phyloP scores from a whole-genome alignment of 2,888 invertebrate species.

The Neria commutata region DNA sequence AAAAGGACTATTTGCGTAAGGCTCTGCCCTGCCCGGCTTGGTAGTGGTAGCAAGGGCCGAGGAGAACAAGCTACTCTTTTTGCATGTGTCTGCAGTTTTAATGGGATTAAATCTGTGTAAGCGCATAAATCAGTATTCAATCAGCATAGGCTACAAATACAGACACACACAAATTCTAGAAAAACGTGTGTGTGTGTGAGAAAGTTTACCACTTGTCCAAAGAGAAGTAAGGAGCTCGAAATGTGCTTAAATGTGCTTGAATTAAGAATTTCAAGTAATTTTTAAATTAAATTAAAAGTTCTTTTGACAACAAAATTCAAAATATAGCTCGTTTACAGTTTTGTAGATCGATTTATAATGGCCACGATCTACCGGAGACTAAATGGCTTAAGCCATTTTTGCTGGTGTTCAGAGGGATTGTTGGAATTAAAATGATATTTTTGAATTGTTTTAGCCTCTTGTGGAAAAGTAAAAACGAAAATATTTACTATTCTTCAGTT shows the following conservation, averaged over 20 bases:
- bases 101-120: conserved; percentile 42
- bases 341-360: too few relatives aligned
- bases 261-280: conserved; percentile 22
- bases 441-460: too few relatives aligned
- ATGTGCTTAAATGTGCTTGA: conserved; percentile 43
- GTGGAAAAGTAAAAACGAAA: too few relatives aligned
- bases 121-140: conserved; percentile 45
- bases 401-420: too few relatives aligned
- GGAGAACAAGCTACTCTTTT: conserved; percentile 18
- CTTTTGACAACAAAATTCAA: too few relatives aligned
- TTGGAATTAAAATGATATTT: too few relatives aligned
- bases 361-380: too few relatives aligned
- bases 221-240: too few relatives aligned
- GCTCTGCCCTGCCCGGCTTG: neutral
- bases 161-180: conserved; percentile 22
- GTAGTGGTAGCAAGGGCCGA: conserved; percentile 26
- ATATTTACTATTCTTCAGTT: too few relatives aligned
- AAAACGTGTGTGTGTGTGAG: conserved; percentile 21
- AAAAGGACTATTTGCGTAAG: conserved; percentile 23
- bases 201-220: neutral
- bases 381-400: too few relatives aligned
- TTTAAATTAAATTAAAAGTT: conserved; percentile 1
- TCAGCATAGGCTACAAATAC: conserved; percentile 29
- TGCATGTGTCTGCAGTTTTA: conserved; percentile 33
- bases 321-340: too few relatives aligned